A percentile compares a stretch with the other conserved stretches of the same genome.
Conservation (phyloP, 1,140 invertebrate genomes). For the Parapsyche elsis region DNA sequence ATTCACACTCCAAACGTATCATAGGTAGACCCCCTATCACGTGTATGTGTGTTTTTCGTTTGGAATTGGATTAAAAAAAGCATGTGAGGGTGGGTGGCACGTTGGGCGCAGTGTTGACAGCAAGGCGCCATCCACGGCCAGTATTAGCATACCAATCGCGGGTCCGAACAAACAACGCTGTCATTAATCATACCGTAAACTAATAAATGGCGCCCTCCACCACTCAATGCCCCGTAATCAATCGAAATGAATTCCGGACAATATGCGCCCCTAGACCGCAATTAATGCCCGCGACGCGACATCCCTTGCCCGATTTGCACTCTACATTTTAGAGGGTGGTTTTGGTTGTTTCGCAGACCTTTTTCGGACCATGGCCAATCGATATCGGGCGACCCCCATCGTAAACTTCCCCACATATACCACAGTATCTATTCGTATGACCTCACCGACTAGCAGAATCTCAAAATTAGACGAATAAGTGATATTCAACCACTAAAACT, state of each 20-base stretch:
- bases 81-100: not conserved
- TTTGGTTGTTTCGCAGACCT: no score
- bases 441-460: no score
- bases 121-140: conserved; percentile 41
- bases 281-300: not conserved
- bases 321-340: no score
- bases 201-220: conserved; percentile 51
- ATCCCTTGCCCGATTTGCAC: conserved; percentile 1
- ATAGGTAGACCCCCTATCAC: no score
- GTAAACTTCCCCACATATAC: no score
- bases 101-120: conserved; percentile 46
- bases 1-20: no score
- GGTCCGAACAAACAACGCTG: conserved; percentile 52
- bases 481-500: no score
- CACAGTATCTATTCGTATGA: no score
- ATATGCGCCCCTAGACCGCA: conserved; percentile 6
- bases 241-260: conserved; percentile 50
- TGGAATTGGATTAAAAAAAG: conserved; percentile 36
- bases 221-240: conserved; percentile 46
- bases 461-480: no score
- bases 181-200: conserved; percentile 56
- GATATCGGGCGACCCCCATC: no score
- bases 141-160: conserved; percentile 56
- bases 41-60: not conserved
- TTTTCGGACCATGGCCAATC: no score